Evolutionary conservation across 2,888 invertebrate genomes (phyloP), one percentile per base, ranked within the genome.

Genomic region (Oscheius sp.): DNA sequence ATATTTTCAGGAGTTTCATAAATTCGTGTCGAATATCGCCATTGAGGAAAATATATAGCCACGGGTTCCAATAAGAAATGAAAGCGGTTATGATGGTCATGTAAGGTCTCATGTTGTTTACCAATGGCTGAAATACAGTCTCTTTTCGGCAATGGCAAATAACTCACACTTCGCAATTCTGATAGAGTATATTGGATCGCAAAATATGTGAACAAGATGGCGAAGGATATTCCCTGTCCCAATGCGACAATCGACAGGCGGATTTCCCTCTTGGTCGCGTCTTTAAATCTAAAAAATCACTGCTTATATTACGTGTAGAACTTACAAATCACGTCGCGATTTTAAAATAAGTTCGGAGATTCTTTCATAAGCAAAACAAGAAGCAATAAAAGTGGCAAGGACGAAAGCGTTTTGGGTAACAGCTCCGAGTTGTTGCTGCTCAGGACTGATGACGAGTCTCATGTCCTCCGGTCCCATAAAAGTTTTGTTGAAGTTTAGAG

Each of bases 221-320:
- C 3, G 25, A 55, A 55, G 25, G 21, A 13, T 13, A 55, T 23
- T 6, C 55, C 23, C 25, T 55, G 55, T 2, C 55, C 55, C 25
- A 55, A 23, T 13, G 55, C 55, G 13, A 55, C 55, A 6, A 55
- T 23, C 18, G 55, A 55, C 3, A 55, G 55, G 25, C 55, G 55
- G 6, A 55, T 23, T 21, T 55, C 55, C 23, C 55, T 18, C 9
- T 55, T n/a, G n/a, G n/a, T n/a, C n/a, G n/a, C n/a, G n/a, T n/a
- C n/a, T n/a, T n/a, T n/a, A n/a, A n/a, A n/a, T n/a, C n/a, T n/a
- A n/a, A n/a, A n/a, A n/a, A n/a, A n/a, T n/a, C n/a, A n/a, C n/a
- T n/a, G n/a, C n/a, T n/a, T n/a, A n/a, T n/a, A n/a, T n/a, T n/a
- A n/a, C n/a, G n/a, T n/a, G n/a, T n/a, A n/a, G n/a, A n/a, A n/a